phyloP scores from a whole-genome alignment of 2,797 vertebrate genomes.

The Trematomus bernacchii region DNA sequence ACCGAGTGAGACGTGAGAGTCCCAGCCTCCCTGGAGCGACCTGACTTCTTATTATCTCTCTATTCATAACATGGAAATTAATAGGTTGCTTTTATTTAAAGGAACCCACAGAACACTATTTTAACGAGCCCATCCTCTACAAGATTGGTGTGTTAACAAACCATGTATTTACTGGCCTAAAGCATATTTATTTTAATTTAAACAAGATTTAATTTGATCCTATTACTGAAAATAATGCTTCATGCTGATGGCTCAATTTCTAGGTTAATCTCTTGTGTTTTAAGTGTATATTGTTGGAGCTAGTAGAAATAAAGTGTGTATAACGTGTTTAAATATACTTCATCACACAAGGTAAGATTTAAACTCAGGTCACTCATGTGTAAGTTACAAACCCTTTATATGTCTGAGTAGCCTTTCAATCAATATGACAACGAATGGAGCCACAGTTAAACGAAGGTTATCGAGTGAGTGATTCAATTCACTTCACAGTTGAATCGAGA shows the following conservation, averaged over 20 bases:
- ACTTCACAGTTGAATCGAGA: neutral
- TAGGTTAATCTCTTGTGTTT: neutral
- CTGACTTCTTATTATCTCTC: slow-evolving; percentile 38
- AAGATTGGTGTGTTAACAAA: slow-evolving; percentile 15
- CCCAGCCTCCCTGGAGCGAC: slow-evolving; percentile 32
- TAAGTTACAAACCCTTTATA: neutral
- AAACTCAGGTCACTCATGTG: neutral
- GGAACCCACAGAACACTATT: neutral
- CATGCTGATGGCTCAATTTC: neutral
- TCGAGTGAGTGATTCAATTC: neutral
- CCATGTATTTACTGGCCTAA: neutral
- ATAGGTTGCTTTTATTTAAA: slow-evolving; percentile 34
- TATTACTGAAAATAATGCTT: too few relatives aligned
- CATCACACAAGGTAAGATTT: neutral
- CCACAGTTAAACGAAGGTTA: neutral
- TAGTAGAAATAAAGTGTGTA: neutral
- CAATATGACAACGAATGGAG: neutral
- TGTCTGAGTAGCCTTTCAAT: neutral
- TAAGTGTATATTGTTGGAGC: neutral
- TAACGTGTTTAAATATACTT: too few relatives aligned
- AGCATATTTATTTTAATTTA: neutral
- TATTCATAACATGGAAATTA: slow-evolving; percentile 56
- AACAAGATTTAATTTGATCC: neutral
- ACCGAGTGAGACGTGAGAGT: slow-evolving; percentile 31
- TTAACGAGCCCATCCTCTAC: slow-evolving; percentile 17